Evolutionary conservation across 2,113 vertebrate species (phyloP), one percentile per base, ranked within the genome.

Genomic region (Pelvicachromis taeniatus): DNA sequence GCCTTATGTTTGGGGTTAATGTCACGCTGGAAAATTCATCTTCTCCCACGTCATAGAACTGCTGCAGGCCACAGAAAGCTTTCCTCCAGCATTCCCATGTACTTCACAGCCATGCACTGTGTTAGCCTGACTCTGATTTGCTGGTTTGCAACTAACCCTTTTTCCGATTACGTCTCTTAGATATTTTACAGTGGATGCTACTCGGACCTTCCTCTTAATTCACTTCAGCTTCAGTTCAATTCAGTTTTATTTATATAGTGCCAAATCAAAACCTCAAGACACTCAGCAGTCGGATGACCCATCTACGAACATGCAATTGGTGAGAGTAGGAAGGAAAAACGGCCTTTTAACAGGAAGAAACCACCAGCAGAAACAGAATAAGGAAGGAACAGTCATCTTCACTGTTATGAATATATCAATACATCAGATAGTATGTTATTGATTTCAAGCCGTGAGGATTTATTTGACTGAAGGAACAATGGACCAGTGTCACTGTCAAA

Each of bases 11-110:
- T 80, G 42, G 33, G 75, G 82, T 89, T 59, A 82, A 38, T 82
- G 55, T 80, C 77, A 65, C 6, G 54, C 80, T 73, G 80, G 78
- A 70, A 87, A 87, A 85, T 77, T 19, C 59, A 86, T 88, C 23
- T 84, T 63, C 61, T 73, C 70, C 82, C 54, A 75, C 55, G 9
- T 75, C 42, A 45, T 59, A 61, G 12, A 16, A 3, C 53, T 89
- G 54, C 54, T 55, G 12, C 38, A 11, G 38, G 26, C 88, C n/a
- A 73, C 42, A 31, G 33, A 50, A 61, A 19, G 17, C 45, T 86
- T 56, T 63, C 35, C 53, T 42, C 26, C 56, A 29, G 52, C 33
- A 56, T 48, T 81, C 23, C 16, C 5, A 13, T 73, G 14, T 26
- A 26, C 50, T 83, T 68, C 16, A 61, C 48, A 83, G 77, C 33